Percentiles rank a stretch among this genome's conserved stretches.
phyloP scores from a whole-genome alignment of 2,113 vertebrate genomes.

The Azemiops feae region DNA sequence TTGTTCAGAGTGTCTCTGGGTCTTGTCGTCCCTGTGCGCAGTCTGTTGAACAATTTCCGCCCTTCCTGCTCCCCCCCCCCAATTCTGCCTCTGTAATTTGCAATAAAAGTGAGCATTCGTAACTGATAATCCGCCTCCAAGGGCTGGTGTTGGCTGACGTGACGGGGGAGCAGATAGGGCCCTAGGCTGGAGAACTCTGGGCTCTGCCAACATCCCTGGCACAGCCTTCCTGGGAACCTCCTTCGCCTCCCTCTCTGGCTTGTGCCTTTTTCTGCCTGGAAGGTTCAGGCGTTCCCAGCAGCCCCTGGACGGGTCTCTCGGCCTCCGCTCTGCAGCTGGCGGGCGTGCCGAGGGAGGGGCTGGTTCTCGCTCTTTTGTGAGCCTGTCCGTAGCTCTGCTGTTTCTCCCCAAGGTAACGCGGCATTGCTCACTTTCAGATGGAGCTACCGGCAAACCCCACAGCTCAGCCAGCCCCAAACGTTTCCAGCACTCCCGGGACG shows the following conservation, averaged over 20 bases:
- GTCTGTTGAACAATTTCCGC: background rate
- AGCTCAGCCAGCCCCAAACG: conserved; percentile 83
- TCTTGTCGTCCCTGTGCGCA: background rate
- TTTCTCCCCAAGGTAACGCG: background rate
- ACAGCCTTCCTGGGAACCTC: no score
- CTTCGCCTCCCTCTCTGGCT: no score
- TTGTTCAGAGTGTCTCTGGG: background rate
- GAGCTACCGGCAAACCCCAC: conserved; percentile 74
- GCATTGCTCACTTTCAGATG: conserved; percentile 54
- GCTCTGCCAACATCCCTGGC: background rate
- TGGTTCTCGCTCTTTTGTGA: rapidly evolving
- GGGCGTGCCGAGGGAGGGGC: background rate
- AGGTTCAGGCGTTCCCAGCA: background rate
- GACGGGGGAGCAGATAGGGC: background rate
- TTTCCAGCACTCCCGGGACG: conserved; percentile 83
- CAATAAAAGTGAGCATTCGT: background rate
- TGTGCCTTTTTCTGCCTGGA: background rate
- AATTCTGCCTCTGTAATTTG: background rate
- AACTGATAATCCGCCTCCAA: background rate
- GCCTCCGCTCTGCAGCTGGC: background rate
- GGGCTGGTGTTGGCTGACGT: background rate
- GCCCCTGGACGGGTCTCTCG: rapidly evolving
- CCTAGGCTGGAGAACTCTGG: background rate
- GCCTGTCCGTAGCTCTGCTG: background rate
- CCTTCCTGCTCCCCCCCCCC: background rate